A percentile compares a stretch with the other conserved stretches of the same genome.
phyloP scores from a whole-genome alignment of 2,797 vertebrate genomes.

The Hipposideros larvatus region DNA sequence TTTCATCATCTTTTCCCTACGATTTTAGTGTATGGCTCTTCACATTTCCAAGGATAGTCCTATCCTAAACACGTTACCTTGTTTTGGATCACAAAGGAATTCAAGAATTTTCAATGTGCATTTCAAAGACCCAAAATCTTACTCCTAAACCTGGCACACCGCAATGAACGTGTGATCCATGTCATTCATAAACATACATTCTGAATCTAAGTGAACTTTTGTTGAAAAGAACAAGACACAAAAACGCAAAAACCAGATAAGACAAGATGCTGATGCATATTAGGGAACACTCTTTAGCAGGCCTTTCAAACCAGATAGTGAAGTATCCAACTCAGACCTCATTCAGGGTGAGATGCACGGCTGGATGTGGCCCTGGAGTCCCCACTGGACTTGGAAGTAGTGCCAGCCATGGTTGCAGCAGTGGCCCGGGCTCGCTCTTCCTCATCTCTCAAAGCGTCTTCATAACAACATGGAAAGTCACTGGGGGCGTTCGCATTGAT shows the following conservation, averaged over 20 bases:
- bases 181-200: not conserved
- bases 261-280: too few relatives aligned
- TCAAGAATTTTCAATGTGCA: too few relatives aligned
- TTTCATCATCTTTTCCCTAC: too few relatives aligned
- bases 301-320: not conserved
- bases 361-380: fast-evolving
- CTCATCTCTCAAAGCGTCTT: conserved; percentile 55
- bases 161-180: not conserved
- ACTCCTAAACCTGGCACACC: too few relatives aligned
- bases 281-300: not conserved
- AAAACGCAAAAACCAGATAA: not conserved
- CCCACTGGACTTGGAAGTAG: fast-evolving
- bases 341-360: not conserved
- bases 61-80: too few relatives aligned
- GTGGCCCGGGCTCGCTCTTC: not conserved
- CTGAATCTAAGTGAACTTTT: not conserved
- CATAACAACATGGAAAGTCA: not conserved
- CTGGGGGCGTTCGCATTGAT: not conserved
- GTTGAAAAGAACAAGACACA: not conserved
- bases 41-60: too few relatives aligned
- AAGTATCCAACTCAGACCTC: not conserved
- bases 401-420: fast-evolving
- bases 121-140: too few relatives aligned
- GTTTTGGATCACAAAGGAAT: too few relatives aligned
- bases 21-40: too few relatives aligned